Base-by-base conservation (phyloP, 1,140 invertebrate genomes). In the Pararge aegeria region DNA sequence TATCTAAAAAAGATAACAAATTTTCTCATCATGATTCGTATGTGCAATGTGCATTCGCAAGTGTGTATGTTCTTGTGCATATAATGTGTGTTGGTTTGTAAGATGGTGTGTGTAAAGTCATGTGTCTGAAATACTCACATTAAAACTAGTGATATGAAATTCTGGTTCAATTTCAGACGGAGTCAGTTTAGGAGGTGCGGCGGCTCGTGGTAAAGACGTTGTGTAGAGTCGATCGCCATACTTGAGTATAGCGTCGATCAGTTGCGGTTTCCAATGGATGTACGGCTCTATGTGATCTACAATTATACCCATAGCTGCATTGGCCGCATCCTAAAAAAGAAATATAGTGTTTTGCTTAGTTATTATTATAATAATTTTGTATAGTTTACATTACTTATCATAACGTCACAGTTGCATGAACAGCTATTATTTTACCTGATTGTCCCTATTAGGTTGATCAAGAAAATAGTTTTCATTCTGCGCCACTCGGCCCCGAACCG, bases 191-290 rank as follows among this genome's bases (percentile, higher is more conserved):
- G 68, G 85, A 1, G 79, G 81, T 0, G 62, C 42, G 0, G 46
- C 19, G 1, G 87, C 82, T 0, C 62, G 61, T 0, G 77, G 73
- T 21, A 91, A 34, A 3, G 90, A 87, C 62, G 83, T 73, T 0
- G 87, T 90, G 55, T 87, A 86, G 3, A 92, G 68, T 0, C 91
- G 65, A 69, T 92, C 91, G 0, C 91, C 91, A 37, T 91, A 92
- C 60, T 88, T 88, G 4, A 92, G 60, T 37, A 92, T 86, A 5
- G 79, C 80, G 66, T 92, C 90, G 0, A 92, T 50, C 0, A 90
- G 74, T 1, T 73, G 40, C 4, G 78, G 65, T 59, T 84, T 89
- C 80, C 91, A 92, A 52, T 72, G 52, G 2, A 64, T 46, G 59
- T 83, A 75, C 0, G 86, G 83, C 56, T 89, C 86, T 34, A 89